Conservation (phyloP, 2,888 invertebrate species). For the Thereva nobilitata region DNA sequence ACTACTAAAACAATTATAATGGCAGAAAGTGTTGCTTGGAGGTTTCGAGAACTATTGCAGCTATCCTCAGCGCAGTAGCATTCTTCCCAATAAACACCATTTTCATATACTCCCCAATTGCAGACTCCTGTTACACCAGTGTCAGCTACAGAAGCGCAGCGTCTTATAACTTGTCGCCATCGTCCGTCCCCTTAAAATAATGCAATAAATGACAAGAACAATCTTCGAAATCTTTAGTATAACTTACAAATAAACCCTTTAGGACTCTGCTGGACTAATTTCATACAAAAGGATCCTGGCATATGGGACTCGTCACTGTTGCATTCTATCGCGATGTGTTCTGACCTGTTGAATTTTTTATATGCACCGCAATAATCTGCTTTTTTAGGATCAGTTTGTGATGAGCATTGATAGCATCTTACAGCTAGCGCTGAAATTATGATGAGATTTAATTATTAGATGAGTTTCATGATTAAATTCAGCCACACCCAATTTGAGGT, state of each 20-base stretch:
- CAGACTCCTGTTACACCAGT: constrained; percentile 94
- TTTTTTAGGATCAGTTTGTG: constrained; percentile 76
- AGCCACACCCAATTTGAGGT: constrained; percentile 8
- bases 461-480: neutral
- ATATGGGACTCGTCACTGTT: constrained; percentile 91
- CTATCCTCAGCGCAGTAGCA: constrained; percentile 93
- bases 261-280: constrained; percentile 91
- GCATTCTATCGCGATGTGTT: constrained; percentile 90
- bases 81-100: constrained; percentile 95
- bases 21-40: constrained; percentile 12
- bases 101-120: constrained; percentile 93
- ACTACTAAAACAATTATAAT: neutral
- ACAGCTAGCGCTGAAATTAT: constrained; percentile 61
- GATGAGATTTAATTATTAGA: constrained; percentile 1
- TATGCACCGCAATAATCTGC: constrained; percentile 92
- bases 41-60: constrained; percentile 66
- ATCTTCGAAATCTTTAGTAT: neutral
- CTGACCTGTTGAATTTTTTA: constrained; percentile 77
- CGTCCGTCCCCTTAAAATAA: constrained; percentile 84
- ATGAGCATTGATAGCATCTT: constrained; percentile 93
- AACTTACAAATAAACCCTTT: constrained; percentile 91
- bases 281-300: constrained; percentile 96
- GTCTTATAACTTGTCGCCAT: constrained; percentile 87
- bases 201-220: neutral
- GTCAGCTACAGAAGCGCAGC: constrained; percentile 88